Evolutionary conservation across 2,113 vertebrate genomes (phyloP).

Genomic region (Danio rerio): GRCz12tu NC_133182.1:26789501-26790000

Average conservation of each 20-base stretch:
- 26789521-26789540: no score
- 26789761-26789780: neutral
- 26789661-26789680: no score
- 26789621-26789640: no score
- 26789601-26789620: no score
- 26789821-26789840: no score
- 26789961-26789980: neutral
- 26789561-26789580: no score
- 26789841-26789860: neutral
- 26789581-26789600: no score
- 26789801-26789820: neutral
- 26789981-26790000: neutral
- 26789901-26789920: neutral
- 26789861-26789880: neutral
- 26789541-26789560: no score
- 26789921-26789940: neutral
- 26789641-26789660: no score
- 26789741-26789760: neutral
- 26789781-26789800: neutral
- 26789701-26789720: neutral
- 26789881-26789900: neutral
- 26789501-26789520: no score
- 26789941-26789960: neutral
- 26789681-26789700: no score
- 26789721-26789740: neutral